Conservation (phyloP, 2,113 vertebrate genomes). For the Istiophorus platypterus region DNA sequence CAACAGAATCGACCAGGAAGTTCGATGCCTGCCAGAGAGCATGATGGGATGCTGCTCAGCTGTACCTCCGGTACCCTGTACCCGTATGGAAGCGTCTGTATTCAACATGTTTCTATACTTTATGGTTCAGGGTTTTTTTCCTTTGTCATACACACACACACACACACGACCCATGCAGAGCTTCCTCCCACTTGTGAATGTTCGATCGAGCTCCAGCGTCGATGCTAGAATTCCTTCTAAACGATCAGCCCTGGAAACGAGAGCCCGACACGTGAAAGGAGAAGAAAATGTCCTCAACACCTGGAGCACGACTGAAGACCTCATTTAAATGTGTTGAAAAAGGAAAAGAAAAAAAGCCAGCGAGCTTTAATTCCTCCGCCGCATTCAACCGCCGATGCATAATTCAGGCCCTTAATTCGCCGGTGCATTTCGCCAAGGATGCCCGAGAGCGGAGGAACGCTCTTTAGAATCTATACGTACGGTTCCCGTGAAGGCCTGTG, state of each 20-base stretch:
- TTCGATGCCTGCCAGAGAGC: too few species aligned
- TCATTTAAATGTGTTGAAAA: slow-evolving; percentile 5
- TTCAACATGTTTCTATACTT: too few species aligned
- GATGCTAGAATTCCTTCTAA: neutral
- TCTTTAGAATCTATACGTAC: neutral
- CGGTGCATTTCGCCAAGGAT: neutral
- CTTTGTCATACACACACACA: too few species aligned
- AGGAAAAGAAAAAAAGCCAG: too few species aligned
- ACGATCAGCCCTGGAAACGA: slow-evolving; percentile 1
- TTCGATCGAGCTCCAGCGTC: neutral
- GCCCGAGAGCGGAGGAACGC: neutral
- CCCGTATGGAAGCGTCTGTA: too few species aligned
- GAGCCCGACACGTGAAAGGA: neutral
- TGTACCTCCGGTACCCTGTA: too few species aligned
- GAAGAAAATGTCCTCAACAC: neutral
- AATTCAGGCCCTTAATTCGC: too few species aligned
- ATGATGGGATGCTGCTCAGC: too few species aligned
- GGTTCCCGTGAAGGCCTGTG: neutral
- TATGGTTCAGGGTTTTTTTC: too few species aligned
- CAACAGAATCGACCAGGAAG: too few species aligned
- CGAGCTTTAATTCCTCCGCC: neutral
- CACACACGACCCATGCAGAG: neutral
- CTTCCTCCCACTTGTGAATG: slow-evolving; percentile 5
- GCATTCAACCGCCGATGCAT: neutral
- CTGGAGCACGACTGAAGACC: neutral